These are phyloP conservation scores for Oncorhynchus gorbuscha DNA, from an alignment of 2,113 vertebrate genomes.

Conservation along the genomic window DNA sequence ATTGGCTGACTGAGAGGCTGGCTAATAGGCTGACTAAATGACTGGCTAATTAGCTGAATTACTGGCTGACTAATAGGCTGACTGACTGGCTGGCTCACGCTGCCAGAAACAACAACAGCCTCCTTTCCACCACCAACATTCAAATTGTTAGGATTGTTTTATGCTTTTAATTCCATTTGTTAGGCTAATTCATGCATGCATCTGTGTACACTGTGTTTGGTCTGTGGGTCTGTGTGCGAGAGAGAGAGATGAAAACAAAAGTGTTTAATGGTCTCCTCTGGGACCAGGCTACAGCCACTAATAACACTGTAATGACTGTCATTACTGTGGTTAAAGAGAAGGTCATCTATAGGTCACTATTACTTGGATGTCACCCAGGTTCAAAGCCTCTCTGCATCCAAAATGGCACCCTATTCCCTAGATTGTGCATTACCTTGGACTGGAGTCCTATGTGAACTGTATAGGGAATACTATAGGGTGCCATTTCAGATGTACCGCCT, in stretches of 20 bases:
- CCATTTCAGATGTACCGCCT: too few species aligned
- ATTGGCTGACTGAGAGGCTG: too few species aligned
- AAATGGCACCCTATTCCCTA: too few species aligned
- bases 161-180: slow-evolving; percentile 41
- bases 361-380: neutral
- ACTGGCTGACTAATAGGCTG: too few species aligned
- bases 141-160: slow-evolving; percentile 1
- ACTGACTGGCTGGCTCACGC: too few species aligned
- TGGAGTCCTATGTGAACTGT: too few species aligned
- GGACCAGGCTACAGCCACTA: slow-evolving; percentile 37
- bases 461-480: too few species aligned
- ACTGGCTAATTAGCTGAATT: too few species aligned
- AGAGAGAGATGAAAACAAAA: slow-evolving; percentile 26
- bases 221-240: slow-evolving; percentile 21
- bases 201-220: slow-evolving; percentile 37
- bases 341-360: slow-evolving; percentile 41
- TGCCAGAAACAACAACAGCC: too few species aligned
- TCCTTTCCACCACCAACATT: neutral
- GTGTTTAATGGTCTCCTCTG: slow-evolving; percentile 59
- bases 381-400: neutral
- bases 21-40: too few species aligned
- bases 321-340: slow-evolving; percentile 53
- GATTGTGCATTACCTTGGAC: too few species aligned
- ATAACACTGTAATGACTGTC: slow-evolving; percentile 43
- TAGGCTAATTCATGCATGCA: slow-evolving; percentile 48